Conservation (phyloP, 2,113 vertebrate species). For the Chlorocebus sabaeus region DNA sequence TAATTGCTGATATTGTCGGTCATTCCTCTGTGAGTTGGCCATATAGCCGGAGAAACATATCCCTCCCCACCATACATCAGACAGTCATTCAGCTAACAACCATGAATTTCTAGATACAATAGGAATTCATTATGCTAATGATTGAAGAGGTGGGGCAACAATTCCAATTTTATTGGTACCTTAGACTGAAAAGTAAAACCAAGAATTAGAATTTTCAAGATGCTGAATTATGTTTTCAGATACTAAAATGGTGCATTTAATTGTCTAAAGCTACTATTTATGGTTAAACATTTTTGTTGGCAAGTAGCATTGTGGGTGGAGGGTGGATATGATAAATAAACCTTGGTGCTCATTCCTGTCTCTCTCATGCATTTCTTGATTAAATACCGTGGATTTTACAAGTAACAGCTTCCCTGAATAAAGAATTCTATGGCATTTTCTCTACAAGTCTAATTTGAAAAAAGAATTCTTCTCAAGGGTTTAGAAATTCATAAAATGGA, state of each 20-base stretch:
- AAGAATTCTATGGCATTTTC: conserved; percentile 78
- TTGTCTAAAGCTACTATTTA: conserved; percentile 62
- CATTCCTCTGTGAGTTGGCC: conserved; percentile 81
- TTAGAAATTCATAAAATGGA: conserved; percentile 87
- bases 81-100: conserved; percentile 90
- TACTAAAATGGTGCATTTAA: conserved; percentile 71
- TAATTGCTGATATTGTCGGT: conserved; percentile 92
- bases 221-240: conserved; percentile 57
- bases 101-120: conserved; percentile 84
- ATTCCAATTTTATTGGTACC: conserved; percentile 51
- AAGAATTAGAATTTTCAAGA: conserved; percentile 56
- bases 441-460: conserved; percentile 81
- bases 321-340: conserved; percentile 52
- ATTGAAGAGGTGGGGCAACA: conserved; percentile 27
- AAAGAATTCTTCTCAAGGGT: conserved; percentile 85
- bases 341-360: conserved; percentile 46
- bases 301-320: conserved; percentile 67
- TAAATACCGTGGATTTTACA: conserved; percentile 76
- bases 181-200: conserved; percentile 47
- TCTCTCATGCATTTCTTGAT: conserved; percentile 74
- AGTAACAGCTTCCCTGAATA: conserved; percentile 74
- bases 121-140: conserved; percentile 87
- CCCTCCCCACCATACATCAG: conserved; percentile 79
- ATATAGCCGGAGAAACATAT: conserved; percentile 82
- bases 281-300: conserved; percentile 68